These are phyloP conservation scores for Pomatostomus ruficeps DNA, from an alignment of 2,113 vertebrate species.

Conservation along the genomic window DNA sequence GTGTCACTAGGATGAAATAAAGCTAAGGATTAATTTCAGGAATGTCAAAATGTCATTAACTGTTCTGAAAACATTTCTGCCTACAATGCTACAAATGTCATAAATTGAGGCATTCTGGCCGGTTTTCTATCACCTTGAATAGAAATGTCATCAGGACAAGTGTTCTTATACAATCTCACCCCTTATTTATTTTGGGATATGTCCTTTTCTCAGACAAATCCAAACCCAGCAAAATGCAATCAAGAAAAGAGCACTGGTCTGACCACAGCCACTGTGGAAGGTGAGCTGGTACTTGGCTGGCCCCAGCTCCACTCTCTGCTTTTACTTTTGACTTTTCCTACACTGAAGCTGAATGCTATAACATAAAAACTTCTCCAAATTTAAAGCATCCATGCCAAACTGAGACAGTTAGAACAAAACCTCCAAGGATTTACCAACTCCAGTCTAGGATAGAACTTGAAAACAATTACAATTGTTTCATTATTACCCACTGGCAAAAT, in stretches of 20 bases:
- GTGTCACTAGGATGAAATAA: background rate
- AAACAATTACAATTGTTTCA: background rate
- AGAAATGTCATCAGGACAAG: background rate
- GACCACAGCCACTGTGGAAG: background rate
- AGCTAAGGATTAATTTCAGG: background rate
- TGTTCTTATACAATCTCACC: background rate
- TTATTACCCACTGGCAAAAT: background rate
- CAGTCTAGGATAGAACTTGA: background rate
- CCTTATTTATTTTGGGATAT: background rate
- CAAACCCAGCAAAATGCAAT: background rate
- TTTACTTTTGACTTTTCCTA: background rate
- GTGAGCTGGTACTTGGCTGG: background rate
- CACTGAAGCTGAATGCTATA: background rate
- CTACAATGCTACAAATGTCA: background rate
- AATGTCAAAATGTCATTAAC: background rate
- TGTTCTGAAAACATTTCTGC: background rate
- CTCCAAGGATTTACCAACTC: background rate
- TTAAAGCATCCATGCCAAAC: background rate
- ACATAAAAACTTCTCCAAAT: background rate
- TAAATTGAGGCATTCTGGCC: background rate
- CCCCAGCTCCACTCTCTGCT: background rate
- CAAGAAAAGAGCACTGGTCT: background rate
- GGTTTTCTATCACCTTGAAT: background rate
- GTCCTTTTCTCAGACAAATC: background rate
- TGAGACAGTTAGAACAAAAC: background rate